Base-by-base conservation (phyloP, 2,888 invertebrate species). In the Coleophora deauratella region DNA sequence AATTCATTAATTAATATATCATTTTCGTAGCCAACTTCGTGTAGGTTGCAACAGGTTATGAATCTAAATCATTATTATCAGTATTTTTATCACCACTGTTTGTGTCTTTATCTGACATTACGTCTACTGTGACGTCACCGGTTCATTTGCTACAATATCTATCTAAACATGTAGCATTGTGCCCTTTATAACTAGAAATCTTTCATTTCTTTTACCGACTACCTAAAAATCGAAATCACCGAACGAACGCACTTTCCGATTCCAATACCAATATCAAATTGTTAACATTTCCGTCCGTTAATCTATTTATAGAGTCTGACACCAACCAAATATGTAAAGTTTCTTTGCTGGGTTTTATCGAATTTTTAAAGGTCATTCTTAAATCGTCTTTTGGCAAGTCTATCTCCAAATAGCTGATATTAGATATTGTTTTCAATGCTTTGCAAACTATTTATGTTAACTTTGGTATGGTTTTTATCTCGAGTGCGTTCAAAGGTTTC, bases 11-110 rank as follows among this genome's bases (percentile, higher is more conserved):
- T n/a, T n/a, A n/a, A n/a, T n/a, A 21, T 21, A 4, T 21, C 6
- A 6, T 37, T 13, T 36, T 30, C 10, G 40, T 13, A 27, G 13
- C 36, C 36, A 38, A 41, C 44, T 44, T 41, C 44, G 38, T 43
- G 59, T 53, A 56, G 59, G 59, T 61, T 67, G 73, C 71, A 72
- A 60, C 62, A 55, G 54, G 65, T 65, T 73, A 75, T 78, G 75
- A 66, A 66, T 70, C 72, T 71, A 71, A 67, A 70, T 64, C 64
- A 63, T 77, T 77, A 79, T 77, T 77, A 79, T 80, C 78, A 66
- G 48, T 52, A 51, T 56, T 53, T 59, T 69, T 79, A 80, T 79
- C 80, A 72, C 78, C 71, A 71, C 78, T 76, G 78, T 75, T 75
- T 76, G 78, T 74, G 72, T 71, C 75, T 75, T 65, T 76, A 74